Evolutionary conservation across 2,888 invertebrate genomes (phyloP), one percentile per base, ranked within the genome.

Genomic region (Uloborus plumipes): DNA sequence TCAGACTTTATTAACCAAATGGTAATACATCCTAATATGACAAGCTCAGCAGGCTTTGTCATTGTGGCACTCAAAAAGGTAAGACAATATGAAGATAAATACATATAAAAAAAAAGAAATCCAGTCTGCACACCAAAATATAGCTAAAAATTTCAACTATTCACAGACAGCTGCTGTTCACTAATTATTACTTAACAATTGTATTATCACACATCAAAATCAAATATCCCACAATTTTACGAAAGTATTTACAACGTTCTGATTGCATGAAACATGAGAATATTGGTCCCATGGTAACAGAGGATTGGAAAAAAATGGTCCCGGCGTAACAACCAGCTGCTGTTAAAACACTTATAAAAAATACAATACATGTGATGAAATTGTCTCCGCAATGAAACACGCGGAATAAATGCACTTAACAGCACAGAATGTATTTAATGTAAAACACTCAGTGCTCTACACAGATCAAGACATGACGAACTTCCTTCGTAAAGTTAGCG

Each of bases 1-100:
- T 81, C 80, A 80, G 73, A 81, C 74, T 81, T 81, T 81, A 74
- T 81, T 78, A 64, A 50, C 73, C 70, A 69, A 81, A 62, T 49
- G 26, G 50, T 73, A n/a, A 22, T 49, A 70, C 72, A 64, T 67
- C 61, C 39, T 7, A 39, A 39, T 67, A 20, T 71, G 49, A n/a
- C 74, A 75, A 81, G 80, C 74, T 62, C 47, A 31, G 70, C 26
- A n/a, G 53, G 74, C 80, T 51, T 70, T 74, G 64, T 72, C 64
- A 74, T 39, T 74, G 80, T 81, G 80, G 80, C 80, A 81, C 80
- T 80, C n/a, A 16, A 26, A 31, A 62, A 47, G 49, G 39, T 39
- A 64, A 64, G 64, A 49, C 64, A 69, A 69, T 61, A 79, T 61
- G 71, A 64, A 70, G 50, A 71, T 49, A 73, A 69, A 67, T 51